Base-by-base conservation (phyloP, 2,113 vertebrate genomes). In the Myxocyprinus asiaticus region DNA sequence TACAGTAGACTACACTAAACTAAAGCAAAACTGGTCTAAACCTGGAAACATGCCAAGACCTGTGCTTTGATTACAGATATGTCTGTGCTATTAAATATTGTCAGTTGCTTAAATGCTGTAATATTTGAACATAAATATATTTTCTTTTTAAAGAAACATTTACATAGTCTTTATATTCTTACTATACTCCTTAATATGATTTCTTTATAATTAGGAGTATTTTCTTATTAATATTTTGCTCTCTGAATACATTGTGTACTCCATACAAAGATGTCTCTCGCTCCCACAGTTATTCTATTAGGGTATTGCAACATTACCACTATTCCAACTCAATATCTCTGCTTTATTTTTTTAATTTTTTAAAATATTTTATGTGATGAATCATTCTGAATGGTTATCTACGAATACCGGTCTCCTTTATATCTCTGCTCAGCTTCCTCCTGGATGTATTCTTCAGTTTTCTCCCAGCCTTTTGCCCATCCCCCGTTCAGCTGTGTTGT, bases 401-500 rank as follows among this genome's bases (percentile, higher is more conserved):
- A 98, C 89, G 96, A 98, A 91, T 95, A 96, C 88, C 95, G 94
- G 14, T 92, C 90, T 89, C 91, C 89, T 72, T 90, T 78, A 76
- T 95, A 96, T 83, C 94, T 93, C 90, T 92, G 90, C 43, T 92
- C 93, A 42, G 91, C 93, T 75, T 94, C 95, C 85, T 96, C 95
- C 91, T 98, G 96, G 72, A 98, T 94, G 72, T 96, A 98, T 91
- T 97, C 95, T 87, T 98, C 96, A 53, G 91, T 96, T 90, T 97
- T 98, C 87, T 98, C 96, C 96, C 96, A 99, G 48, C 95, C 94
- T 78, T 92, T 94, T 0, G 96, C 96, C 98, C 98, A 99, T 43
- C 95, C 95, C 77, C 96, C 95, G 4, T 97, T 97, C 82, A 96
- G 92, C 88, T 98, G 96, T 50, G 95, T 95, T 0, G 95, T 98